Percentiles rank a stretch among this genome's conserved stretches.
Conservation (phyloP, 2,797 vertebrate species). For the Pipistrellus pipistrellus region DNA sequence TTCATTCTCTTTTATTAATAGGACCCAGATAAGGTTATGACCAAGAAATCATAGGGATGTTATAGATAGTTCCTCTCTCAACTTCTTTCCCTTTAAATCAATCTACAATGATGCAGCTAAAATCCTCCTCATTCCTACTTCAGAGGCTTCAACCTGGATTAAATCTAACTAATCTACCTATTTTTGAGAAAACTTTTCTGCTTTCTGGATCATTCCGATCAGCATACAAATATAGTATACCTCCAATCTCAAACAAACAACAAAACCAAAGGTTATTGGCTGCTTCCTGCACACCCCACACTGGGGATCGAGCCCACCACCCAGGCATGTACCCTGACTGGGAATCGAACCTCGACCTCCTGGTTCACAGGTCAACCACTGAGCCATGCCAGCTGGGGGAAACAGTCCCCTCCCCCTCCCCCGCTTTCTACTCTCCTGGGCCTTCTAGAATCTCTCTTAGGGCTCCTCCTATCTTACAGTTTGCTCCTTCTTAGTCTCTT, state of each 20-base stretch:
- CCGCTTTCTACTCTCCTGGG: no score
- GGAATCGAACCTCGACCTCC: no score
- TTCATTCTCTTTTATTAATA: not conserved
- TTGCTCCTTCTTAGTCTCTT: not conserved
- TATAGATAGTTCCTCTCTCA: not conserved
- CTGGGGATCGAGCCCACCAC: no score
- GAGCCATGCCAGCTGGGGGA: no score
- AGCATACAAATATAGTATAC: not conserved
- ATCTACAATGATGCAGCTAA: not conserved
- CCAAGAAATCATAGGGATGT: not conserved
- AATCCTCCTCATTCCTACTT: not conserved
- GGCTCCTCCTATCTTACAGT: not conserved
- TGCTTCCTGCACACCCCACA: no score
- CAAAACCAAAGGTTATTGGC: not conserved
- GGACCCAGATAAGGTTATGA: not conserved
- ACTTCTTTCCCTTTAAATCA: slow-evolving; percentile 10
- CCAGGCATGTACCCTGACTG: no score
- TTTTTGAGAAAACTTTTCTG: slow-evolving; percentile 9
- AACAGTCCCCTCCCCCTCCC: no score
- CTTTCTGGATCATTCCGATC: slow-evolving; percentile 26
- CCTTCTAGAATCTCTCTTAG: not conserved
- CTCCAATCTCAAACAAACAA: not conserved
- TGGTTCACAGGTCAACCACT: no score
- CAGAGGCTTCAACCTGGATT: not conserved
- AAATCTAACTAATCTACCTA: not conserved